phyloP scores from a whole-genome alignment of 2,797 vertebrate species.

The Echiichthys vipera region DNA sequence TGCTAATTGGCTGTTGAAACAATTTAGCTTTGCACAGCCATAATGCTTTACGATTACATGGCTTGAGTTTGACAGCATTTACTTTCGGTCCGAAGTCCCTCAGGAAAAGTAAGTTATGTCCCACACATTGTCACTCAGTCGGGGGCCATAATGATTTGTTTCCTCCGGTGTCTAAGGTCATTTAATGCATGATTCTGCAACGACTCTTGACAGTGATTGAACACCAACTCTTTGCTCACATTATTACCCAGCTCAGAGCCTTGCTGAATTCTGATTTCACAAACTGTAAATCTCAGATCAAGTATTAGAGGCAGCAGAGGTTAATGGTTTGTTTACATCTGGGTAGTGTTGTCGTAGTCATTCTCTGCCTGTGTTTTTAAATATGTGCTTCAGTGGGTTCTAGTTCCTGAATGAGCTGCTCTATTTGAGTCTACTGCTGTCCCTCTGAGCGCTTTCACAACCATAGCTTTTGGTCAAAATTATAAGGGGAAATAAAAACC shows the following conservation, averaged over 20 bases:
- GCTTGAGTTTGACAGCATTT: conserved; percentile 75
- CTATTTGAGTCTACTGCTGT: conserved; percentile 29
- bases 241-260: conserved; percentile 58
- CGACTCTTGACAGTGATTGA: conserved; percentile 81
- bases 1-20: conserved; percentile 68
- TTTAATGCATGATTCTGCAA: conserved; percentile 75
- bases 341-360: conserved; percentile 41
- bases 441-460: conserved; percentile 12
- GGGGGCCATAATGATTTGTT: conserved; percentile 81
- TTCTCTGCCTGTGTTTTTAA: conserved; percentile 25
- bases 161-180: conserved; percentile 79
- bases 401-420: conserved; percentile 32
- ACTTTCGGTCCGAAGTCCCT: conserved; percentile 69
- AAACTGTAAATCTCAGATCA: conserved; percentile 53
- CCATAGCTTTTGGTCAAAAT: conserved; percentile 35
- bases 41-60: conserved; percentile 78
- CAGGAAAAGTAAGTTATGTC: conserved; percentile 73
- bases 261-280: conserved; percentile 52
- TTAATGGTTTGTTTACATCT: conserved; percentile 70
- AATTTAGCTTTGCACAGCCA: conserved; percentile 34
- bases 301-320: conserved; percentile 46
- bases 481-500: conserved; percentile 51
- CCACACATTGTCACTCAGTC: conserved; percentile 75
- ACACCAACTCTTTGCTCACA: conserved; percentile 66
- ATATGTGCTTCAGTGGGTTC: conserved; percentile 18